phyloP scores from a whole-genome alignment of 1,140 invertebrate species.

The Drosophila kurseongensis region DNA sequence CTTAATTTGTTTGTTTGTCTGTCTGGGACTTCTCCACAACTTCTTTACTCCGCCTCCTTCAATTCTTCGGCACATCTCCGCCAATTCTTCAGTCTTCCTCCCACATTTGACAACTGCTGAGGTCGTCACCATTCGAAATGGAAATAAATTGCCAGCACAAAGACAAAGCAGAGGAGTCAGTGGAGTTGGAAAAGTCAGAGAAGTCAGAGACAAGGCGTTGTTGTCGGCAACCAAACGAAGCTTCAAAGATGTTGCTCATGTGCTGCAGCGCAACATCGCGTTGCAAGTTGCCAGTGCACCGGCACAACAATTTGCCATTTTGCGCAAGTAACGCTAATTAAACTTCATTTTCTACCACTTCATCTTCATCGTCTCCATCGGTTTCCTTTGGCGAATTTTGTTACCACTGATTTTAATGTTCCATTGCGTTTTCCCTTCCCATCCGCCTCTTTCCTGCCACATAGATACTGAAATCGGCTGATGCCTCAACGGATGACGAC shows the following conservation, averaged over 20 bases:
- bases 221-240: constrained; percentile 18
- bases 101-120: constrained; percentile 34
- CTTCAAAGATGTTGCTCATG: constrained; percentile 36
- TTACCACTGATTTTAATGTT: constrained; percentile 63
- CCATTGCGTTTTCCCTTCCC: constrained; percentile 33
- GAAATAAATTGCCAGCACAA: constrained; percentile 41
- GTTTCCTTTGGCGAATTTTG: constrained; percentile 42
- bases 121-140: constrained; percentile 47
- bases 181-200: constrained; percentile 3
- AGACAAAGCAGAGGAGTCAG: constrained; percentile 20
- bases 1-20: constrained; percentile 39
- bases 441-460: constrained; percentile 3
- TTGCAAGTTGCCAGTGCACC: constrained; percentile 27
- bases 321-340: constrained; percentile 83
- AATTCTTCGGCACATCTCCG: background rate
- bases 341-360: constrained; percentile 78
- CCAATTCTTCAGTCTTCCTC: constrained; percentile 22
- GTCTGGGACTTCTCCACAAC: constrained; percentile 15
- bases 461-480: constrained; percentile 82
- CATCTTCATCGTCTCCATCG: constrained; percentile 53
- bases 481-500: constrained; percentile 82
- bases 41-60: background rate
- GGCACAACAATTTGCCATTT: constrained; percentile 81
- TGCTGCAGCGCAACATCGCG: constrained; percentile 11
- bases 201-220: constrained; percentile 34